Evolutionary conservation across 2,797 vertebrate genomes (phyloP), one percentile per base, ranked within the genome.

Genomic region (Ptychadena robeensis): DNA sequence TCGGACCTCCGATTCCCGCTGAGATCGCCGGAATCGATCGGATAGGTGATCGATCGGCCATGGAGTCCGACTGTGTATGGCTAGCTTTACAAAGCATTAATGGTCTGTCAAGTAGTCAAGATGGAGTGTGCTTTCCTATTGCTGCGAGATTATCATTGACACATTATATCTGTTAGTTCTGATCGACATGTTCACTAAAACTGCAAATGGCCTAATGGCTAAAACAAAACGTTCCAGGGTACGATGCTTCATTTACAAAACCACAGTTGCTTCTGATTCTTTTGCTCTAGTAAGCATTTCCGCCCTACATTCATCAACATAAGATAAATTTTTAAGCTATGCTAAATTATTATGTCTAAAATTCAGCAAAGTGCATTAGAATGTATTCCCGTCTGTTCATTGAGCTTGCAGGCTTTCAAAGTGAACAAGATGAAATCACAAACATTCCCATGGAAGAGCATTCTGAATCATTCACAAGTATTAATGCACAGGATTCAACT

Each of bases 231-330:
- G 37, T 22, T 30, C 1, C 0, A 30, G 64, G 35, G 14, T 57
- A 22, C 34, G 30, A 31, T 31, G n/a, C 30, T 53, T 35, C 53
- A 65, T 78, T 78, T 64, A 67, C 44, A 53, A 67, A 66, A 25
- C 18, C 64, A 22, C 18, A 3, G 22, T 7, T 34, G 40, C 75
- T 34, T 53, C 64, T 27, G 28, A 68, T 53, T 78, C 66, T 35
- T 78, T 78, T 67, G 75, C 61, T 78, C 63, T 67, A 34, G 30
- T 78, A 67, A 68, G 75, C 75, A 53, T 78, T 48, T 78, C 48
- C 66, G 64, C 67, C 64, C 64, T 78, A 67, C 37, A 75, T 75
- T 75, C 63, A 67, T 68, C 40, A 28, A 27, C 30, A 68, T n/a
- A 38, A 78, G 64, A 78, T 68, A 53, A 3, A 78, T 78, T 48